These are phyloP conservation scores for Cerastis leucographa DNA, from an alignment of 2,888 invertebrate genomes.

Conservation along the genomic window DNA sequence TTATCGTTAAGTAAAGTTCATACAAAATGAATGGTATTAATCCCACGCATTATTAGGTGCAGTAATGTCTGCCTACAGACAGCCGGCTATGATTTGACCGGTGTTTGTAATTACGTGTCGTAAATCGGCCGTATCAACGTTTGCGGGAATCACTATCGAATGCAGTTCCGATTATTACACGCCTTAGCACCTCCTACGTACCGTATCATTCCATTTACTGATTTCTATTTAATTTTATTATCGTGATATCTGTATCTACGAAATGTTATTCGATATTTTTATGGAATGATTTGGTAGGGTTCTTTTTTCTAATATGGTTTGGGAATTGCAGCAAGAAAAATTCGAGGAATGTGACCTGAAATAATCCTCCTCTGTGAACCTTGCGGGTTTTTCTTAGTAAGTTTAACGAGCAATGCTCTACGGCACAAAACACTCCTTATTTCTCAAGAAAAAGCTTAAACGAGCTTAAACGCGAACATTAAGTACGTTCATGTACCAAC, in stretches of 20 bases:
- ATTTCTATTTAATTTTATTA: slow-evolving; percentile 50
- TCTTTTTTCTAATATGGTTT: background rate
- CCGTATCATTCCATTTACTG: slow-evolving; percentile 45
- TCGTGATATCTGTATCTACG: slow-evolving; percentile 30
- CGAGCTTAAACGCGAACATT: slow-evolving; percentile 26
- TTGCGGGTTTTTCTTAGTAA: background rate
- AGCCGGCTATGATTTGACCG: slow-evolving; percentile 68
- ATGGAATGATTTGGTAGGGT: background rate
- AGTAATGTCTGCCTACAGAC: slow-evolving; percentile 68
- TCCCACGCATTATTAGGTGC: slow-evolving; percentile 69
- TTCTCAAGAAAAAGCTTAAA: slow-evolving; percentile 36
- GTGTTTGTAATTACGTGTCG: slow-evolving; percentile 80
- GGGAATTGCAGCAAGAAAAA: background rate
- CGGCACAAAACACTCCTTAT: background rate
- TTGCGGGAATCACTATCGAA: slow-evolving; percentile 69
- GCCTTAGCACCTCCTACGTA: slow-evolving; percentile 68
- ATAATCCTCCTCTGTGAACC: no score
- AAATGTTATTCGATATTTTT: slow-evolving; percentile 22
- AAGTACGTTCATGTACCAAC: slow-evolving; percentile 29
- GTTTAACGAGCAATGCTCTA: background rate
- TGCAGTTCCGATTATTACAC: slow-evolving; percentile 73
- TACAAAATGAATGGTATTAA: slow-evolving; percentile 64
- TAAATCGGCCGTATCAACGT: slow-evolving; percentile 79
- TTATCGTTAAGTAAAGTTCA: slow-evolving; percentile 62
- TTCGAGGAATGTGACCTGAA: background rate